Base-by-base conservation (phyloP, 2,888 invertebrate genomes). In the Xestobium rufovillosum region DNA sequence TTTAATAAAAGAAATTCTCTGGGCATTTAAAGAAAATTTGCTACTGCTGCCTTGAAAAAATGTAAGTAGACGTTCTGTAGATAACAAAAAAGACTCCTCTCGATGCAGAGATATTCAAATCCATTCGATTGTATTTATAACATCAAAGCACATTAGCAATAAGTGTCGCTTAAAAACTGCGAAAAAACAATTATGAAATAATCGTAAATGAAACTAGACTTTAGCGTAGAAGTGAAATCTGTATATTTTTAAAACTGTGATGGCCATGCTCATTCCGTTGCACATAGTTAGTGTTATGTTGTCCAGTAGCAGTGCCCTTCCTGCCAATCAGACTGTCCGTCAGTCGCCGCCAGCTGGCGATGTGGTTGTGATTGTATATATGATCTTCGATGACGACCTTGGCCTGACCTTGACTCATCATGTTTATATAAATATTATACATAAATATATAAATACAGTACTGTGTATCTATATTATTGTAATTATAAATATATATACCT, bases 301-400 rank as follows among this genome's bases (percentile, higher is more conserved):
- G 52, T 53, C 52, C 53, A 45, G 39, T 51, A 50, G 48, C 50
- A 48, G 51, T 45, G 48, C 44, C 52, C 49, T 47, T 56, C 55
- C 55, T 56, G 55, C 55, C 56, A 56, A 55, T 56, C 51, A 51
- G 56, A 57, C 56, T 56, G 53, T 57, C 56, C 55, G 50, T 54
- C 56, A 45, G 50, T 56, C 51, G 53, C 50, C 35, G 52, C 49
- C 34, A 36, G 40, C 27, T 47, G 44, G 55, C 56, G 55, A 58
- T 58, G 59, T 60, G 63, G 62, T 63, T 63, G 63, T 63, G 63
- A 63, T 62, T 61, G 60, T 61, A 60, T 59, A 58, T 45, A 51
- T 58, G 60, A 61, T 61, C 57, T 61, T 61, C 55, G 63, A 63
- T 65, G 63, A 65, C 65, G 65, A 65, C 63, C 60, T n/a, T 59